Evolutionary conservation across 2,113 vertebrate genomes (phyloP).

Genomic region (Ia io): DNA sequence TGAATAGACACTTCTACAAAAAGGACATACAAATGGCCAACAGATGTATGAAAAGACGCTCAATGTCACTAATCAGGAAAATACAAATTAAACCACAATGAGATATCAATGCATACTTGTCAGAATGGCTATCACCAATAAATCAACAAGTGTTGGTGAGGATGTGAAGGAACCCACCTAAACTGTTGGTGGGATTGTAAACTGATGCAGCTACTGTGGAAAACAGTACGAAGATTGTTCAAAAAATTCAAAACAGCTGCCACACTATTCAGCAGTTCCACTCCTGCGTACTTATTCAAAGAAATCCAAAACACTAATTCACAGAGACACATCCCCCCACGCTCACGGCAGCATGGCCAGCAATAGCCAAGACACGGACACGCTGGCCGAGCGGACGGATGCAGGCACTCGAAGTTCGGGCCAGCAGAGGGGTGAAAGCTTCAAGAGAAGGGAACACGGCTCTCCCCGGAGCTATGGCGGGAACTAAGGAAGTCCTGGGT

Average conservation of each 20-base stretch:
- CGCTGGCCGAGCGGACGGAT: neutral
- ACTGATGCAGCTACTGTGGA: neutral
- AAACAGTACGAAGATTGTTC: neutral
- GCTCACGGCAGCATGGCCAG: too few relatives aligned
- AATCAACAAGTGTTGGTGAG: neutral
- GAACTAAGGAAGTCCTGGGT: neutral
- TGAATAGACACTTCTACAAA: neutral
- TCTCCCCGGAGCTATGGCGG: neutral
- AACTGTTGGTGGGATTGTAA: neutral
- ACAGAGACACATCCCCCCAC: neutral
- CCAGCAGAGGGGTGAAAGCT: neutral
- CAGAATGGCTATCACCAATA: neutral
- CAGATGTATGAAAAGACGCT: neutral
- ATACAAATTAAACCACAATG: neutral
- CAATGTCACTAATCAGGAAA: neutral
- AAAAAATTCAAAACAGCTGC: neutral
- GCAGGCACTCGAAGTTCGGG: neutral
- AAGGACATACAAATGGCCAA: neutral
- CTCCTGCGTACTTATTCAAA: neutral
- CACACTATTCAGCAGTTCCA: neutral
- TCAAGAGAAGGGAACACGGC: neutral
- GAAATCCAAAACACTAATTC: neutral
- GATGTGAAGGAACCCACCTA: neutral
- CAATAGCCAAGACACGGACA: accelerated
- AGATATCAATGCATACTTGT: neutral